These are phyloP conservation scores for Aleiodes testaceus DNA, from an alignment of 2,888 invertebrate species.

Conservation along the genomic window DNA sequence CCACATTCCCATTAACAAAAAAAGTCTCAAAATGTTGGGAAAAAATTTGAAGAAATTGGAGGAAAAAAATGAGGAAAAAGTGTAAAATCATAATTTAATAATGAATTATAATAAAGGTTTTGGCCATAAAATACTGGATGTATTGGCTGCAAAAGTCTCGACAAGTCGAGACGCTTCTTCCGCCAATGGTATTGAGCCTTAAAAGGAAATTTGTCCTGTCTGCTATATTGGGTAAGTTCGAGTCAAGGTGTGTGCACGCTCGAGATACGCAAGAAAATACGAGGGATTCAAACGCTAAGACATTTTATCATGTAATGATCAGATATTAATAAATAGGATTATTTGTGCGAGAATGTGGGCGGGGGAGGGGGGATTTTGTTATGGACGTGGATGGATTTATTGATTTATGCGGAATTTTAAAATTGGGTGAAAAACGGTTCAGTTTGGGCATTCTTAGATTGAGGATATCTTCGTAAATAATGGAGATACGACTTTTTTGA, in stretches of 20 bases:
- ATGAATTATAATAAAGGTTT: neutral
- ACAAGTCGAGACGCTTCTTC: slow-evolving; percentile 48
- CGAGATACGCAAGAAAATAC: slow-evolving; percentile 38
- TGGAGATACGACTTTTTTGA: neutral
- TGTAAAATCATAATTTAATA: neutral
- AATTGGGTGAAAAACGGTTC: too few species aligned
- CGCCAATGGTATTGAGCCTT: slow-evolving; percentile 64
- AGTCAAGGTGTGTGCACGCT: slow-evolving; percentile 51
- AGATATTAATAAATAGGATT: slow-evolving; percentile 52
- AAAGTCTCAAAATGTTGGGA: neutral
- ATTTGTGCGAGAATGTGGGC: slow-evolving; percentile 3
- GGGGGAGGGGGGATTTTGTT: too few species aligned
- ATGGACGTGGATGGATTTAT: too few species aligned
- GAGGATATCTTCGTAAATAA: too few species aligned
- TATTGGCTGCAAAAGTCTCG: slow-evolving; percentile 31
- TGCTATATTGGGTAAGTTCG: slow-evolving; percentile 68
- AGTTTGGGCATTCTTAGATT: too few species aligned
- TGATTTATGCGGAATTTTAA: too few species aligned
- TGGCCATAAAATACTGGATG: neutral
- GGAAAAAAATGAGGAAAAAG: neutral
- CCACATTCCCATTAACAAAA: neutral
- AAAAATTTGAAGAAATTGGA: neutral
- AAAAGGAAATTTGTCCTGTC: slow-evolving; percentile 68
- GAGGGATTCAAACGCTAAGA: slow-evolving; percentile 40
- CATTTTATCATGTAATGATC: slow-evolving; percentile 56